Conservation (phyloP, 2,888 invertebrate species). For the Idaea dimidiata region DNA sequence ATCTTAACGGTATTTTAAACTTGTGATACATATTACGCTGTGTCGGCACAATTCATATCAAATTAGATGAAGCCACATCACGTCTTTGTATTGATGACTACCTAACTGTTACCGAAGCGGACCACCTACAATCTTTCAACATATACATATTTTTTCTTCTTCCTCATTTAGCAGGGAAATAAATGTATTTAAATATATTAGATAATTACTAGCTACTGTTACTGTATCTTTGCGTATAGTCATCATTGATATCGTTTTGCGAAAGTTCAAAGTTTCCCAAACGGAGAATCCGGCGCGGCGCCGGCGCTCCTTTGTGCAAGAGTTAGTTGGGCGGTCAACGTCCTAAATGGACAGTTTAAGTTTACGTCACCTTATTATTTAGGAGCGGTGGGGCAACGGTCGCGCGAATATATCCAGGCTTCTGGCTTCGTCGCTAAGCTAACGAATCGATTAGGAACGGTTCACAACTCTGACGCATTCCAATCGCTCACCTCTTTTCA, state of each 20-base stretch:
- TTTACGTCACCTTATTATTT: conserved; percentile 58
- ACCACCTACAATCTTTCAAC: conserved; percentile 25
- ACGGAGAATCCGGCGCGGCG: conserved; percentile 30
- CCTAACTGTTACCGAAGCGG: conserved; percentile 25
- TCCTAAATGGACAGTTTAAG: conserved; percentile 56
- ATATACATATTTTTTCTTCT: conserved; percentile 12
- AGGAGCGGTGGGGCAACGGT: conserved; percentile 34
- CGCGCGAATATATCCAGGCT: conserved; percentile 49
- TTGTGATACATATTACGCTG: conserved; percentile 8
- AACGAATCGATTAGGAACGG: conserved; percentile 63
- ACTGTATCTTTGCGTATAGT: conserved; percentile 10
- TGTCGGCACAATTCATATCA: conserved; percentile 24
- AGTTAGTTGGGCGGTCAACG: conserved; percentile 53
- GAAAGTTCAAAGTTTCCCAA: conserved; percentile 23
- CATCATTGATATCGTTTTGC: conserved; percentile 14
- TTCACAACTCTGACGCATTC: conserved; percentile 43
- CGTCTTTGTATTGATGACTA: conserved; percentile 30
- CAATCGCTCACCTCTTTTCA: conserved; percentile 42
- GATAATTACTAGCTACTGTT: not conserved
- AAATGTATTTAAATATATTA: not conserved
- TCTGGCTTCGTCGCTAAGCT: conserved; percentile 51
- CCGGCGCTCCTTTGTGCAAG: conserved; percentile 48
- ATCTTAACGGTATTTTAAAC: conserved; percentile 2
- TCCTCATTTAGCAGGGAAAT: conserved; percentile 6
- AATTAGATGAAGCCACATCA: conserved; percentile 34